Conservation (phyloP, 2,888 invertebrate genomes). For the Drosophila nr. perissopoda region DNA sequence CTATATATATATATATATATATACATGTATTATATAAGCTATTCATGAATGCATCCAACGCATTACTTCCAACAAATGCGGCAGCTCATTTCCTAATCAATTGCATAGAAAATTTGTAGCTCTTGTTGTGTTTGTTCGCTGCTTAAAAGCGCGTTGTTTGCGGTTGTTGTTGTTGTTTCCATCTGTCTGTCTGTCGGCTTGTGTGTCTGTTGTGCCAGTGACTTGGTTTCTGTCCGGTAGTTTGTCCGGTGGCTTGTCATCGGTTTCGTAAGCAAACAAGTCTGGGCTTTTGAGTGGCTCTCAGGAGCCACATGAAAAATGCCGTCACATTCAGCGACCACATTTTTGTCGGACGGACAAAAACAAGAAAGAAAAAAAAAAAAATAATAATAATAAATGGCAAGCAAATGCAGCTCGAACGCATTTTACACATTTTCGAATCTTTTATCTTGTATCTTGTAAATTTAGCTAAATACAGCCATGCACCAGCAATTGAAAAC, state of each 20-base stretch:
- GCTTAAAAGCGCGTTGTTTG: slow-evolving; percentile 23
- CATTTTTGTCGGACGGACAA: slow-evolving; percentile 44
- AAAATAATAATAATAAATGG: slow-evolving; percentile 15
- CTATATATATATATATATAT: slow-evolving; percentile 20
- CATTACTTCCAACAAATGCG: slow-evolving; percentile 17
- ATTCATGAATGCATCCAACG: not conserved
- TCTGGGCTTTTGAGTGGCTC: slow-evolving; percentile 32
- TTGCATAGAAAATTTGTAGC: slow-evolving; percentile 34
- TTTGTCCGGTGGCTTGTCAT: slow-evolving; percentile 19
- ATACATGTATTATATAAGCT: slow-evolving; percentile 1
- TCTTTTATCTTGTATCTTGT: slow-evolving; percentile 38
- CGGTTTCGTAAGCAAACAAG: slow-evolving; percentile 61
- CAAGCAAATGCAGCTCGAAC: slow-evolving; percentile 34
- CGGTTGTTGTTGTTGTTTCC: not conserved
- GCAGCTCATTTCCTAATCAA: slow-evolving; percentile 66
- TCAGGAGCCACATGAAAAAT: slow-evolving; percentile 46
- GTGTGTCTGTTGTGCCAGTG: slow-evolving; percentile 52
- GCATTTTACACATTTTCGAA: slow-evolving; percentile 50
- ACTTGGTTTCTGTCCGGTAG: slow-evolving; percentile 47
- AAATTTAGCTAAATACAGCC: slow-evolving; percentile 25
- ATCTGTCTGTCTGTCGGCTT: not conserved
- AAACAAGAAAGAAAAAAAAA: slow-evolving; percentile 2
- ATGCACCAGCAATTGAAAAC: slow-evolving; percentile 40
- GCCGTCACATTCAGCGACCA: slow-evolving; percentile 42
- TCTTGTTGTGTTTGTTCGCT: slow-evolving; percentile 29